Evolutionary conservation across 1,140 invertebrate species (phyloP), one percentile per base, ranked within the genome.

Genomic region (Tetramorium parvispinum): DNA sequence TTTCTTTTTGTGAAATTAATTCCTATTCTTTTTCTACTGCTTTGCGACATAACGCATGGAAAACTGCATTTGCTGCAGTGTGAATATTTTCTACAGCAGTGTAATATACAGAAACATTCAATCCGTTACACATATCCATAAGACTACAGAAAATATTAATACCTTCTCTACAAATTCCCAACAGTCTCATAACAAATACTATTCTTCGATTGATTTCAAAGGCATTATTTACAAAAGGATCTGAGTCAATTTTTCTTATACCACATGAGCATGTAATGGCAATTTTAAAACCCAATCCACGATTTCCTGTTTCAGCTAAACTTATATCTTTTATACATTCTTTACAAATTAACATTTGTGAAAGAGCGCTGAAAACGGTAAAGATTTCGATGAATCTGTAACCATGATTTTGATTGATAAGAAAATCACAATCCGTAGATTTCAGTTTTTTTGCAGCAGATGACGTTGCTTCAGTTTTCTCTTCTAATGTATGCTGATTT

Each of bases 131-230:
- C 16, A 68, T 46, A 68, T 68, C 65, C 65, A 68, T 68, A 18
- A 65, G 43, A 46, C n/a, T 21, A 46, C 40, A 68, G 11, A 71
- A 71, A 10, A 53, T n/a, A 40, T 71, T 71, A 6, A 71, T 51
- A 18, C 18, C 8, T 53, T 71, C 27, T 71, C n/a, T 51, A 8
- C 24, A 37, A 21, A 53, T n/a, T 32, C 27, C 49, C n/a, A 71
- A 71, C 18, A 13, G 24, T 71, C 27, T 51, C 49, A 53, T 71
- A n/a, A 71, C 27, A 53, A 71, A 71, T 71, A n/a, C 3, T 18
- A 71, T 71, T 71, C 27, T 71, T 37, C 68, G 27, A 10, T 53
- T 71, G 3, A 71, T 71, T 71, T 71, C 68, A 37, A 27, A 53
- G 7, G 40, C 65, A 68, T 21, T 68, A 16, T 68, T 43, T 24